Evolutionary conservation across 2,888 invertebrate genomes (phyloP).

Genomic region (Eucera pruinosa): DNA sequence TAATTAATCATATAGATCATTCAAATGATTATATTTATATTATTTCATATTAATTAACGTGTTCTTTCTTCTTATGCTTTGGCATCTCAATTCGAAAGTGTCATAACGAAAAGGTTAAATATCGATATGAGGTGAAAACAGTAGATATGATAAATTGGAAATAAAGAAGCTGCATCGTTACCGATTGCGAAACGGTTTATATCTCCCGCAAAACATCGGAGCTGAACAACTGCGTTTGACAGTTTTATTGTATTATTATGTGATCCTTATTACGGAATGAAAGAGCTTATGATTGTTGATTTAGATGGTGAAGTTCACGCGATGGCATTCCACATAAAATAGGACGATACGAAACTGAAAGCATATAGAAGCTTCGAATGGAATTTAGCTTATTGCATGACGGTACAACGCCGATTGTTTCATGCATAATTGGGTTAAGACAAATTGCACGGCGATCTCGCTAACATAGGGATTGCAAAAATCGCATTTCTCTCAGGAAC

Average conservation of each 20-base stretch:
- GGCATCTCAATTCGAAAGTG: too few species aligned
- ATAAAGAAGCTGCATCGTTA: too few species aligned
- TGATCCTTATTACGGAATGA: background rate
- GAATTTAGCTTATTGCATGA: slow-evolving; percentile 23
- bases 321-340: background rate
- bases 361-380: slow-evolving; percentile 4
- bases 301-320: background rate
- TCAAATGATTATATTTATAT: too few species aligned
- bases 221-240: background rate
- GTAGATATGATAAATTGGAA: too few species aligned
- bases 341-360: slow-evolving; percentile 27
- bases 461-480: background rate
- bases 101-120: too few species aligned
- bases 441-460: slow-evolving; percentile 27
- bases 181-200: too few species aligned
- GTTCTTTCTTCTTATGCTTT: too few species aligned
- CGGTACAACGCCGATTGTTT: background rate
- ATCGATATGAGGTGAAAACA: too few species aligned
- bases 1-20: too few species aligned
- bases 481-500: background rate
- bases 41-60: too few species aligned
- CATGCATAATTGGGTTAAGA: slow-evolving; percentile 18
- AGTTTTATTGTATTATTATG: too few species aligned
- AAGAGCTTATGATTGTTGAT: slow-evolving; percentile 5
- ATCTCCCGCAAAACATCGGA: slow-evolving; percentile 10